A percentile compares a stretch with the other conserved stretches of the same genome.
These are phyloP conservation scores for Helarctos malayanus DNA, from an alignment of 2,797 vertebrate genomes.

Conservation along the genomic window DNA sequence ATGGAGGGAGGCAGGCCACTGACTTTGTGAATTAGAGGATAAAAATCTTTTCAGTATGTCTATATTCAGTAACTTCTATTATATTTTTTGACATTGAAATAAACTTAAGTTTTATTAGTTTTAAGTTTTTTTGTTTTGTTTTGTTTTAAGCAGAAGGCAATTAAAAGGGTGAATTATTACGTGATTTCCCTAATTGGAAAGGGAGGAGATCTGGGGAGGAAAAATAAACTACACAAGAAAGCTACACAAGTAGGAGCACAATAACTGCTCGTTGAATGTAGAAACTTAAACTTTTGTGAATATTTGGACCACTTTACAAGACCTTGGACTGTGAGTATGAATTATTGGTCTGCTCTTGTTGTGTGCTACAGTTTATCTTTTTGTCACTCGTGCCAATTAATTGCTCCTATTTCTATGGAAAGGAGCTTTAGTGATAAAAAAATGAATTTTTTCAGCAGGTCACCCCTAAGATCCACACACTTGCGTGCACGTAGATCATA, in stretches of 20 bases:
- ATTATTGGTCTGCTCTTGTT: not conserved
- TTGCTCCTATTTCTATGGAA: not conserved
- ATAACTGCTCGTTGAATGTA: not conserved
- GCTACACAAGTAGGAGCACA: not conserved
- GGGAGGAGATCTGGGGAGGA: not conserved
- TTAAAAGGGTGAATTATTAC: not conserved
- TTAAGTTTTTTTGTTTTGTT: not conserved
- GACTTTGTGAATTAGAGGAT: not conserved
- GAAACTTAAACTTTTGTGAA: not conserved
- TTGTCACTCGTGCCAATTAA: not conserved
- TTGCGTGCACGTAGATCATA: no score
- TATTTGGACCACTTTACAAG: not conserved
- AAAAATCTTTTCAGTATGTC: not conserved
- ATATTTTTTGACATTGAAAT: not conserved
- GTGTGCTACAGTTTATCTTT: not conserved
- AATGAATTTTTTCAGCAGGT: not conserved
- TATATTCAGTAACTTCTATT: not conserved
- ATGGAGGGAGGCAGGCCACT: fast-evolving
- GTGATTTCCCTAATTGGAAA: not conserved
- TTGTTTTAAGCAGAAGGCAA: not conserved
- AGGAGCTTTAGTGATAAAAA: not conserved
- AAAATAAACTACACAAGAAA: not conserved
- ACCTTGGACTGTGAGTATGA: not conserved
- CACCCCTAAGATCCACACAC: not conserved
- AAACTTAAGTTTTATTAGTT: not conserved